These are phyloP conservation scores for Heliothis subflexa DNA, from an alignment of 1,140 invertebrate species.

Conservation along the genomic window DNA sequence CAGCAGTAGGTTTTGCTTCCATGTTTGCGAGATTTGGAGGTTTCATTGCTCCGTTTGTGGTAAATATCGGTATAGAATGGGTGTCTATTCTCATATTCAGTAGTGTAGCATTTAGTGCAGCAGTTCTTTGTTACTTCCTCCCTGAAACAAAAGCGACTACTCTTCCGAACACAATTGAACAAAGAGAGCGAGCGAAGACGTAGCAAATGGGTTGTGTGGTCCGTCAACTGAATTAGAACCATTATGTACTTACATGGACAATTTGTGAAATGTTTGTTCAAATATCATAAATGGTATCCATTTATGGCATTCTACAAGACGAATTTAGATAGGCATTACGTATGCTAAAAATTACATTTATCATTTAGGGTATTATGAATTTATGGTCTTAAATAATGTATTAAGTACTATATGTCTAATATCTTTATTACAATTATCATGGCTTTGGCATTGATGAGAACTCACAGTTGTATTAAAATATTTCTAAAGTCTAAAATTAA, in stretches of 20 bases:
- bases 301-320: too few relatives aligned
- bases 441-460: conserved; percentile 69
- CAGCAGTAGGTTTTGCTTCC: conserved; percentile 88
- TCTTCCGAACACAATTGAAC: conserved; percentile 71
- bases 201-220: not conserved
- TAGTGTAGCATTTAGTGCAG: conserved; percentile 64
- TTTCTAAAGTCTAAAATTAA: conserved; percentile 15
- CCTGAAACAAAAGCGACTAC: conserved; percentile 75
- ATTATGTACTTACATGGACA: too few relatives aligned
- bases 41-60: conserved; percentile 89
- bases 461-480: conserved; percentile 59
- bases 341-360: not conserved
- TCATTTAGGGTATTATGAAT: not conserved
- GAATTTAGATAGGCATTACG: too few relatives aligned
- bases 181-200: conserved; percentile 52
- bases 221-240: too few relatives aligned
- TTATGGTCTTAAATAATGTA: conserved; percentile 21
- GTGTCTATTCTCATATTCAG: conserved; percentile 72
- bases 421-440: conserved; percentile 48
- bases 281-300: too few relatives aligned
- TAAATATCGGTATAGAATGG: conserved; percentile 84
- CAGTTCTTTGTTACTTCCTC: conserved; percentile 68
- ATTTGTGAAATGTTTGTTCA: too few relatives aligned
- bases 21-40: conserved; percentile 89
- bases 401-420: conserved; percentile 16